A percentile compares a stretch with the other conserved stretches of the same genome.
phyloP scores from a whole-genome alignment of 2,888 invertebrate species.

The Hermodice carunculata region DNA sequence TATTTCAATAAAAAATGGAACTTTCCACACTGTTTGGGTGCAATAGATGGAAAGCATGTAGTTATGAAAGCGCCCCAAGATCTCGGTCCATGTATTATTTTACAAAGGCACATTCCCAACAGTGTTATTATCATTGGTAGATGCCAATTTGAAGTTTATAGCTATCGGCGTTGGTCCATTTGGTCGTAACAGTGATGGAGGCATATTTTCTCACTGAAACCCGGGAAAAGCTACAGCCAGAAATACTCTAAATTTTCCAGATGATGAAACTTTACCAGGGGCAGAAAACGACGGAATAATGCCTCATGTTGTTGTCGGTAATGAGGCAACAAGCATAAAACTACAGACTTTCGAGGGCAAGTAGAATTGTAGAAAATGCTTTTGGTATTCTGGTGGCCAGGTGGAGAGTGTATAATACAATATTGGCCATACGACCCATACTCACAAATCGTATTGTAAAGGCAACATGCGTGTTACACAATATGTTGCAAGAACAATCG shows the following conservation, averaged over 20 bases:
- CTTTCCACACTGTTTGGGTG: conserved; percentile 59
- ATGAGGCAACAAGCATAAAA: conserved; percentile 27
- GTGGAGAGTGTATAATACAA: conserved; percentile 15
- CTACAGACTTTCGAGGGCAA: conserved; percentile 22
- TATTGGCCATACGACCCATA: neutral
- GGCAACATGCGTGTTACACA: conserved; percentile 10
- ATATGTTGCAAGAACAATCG: conserved; percentile 1
- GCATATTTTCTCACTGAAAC: conserved; percentile 8
- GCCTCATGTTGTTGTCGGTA: conserved; percentile 3
- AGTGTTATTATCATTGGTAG: conserved; percentile 4
- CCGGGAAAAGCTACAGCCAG: neutral
- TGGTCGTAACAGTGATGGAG: conserved; percentile 15
- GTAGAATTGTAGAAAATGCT: conserved; percentile 18
- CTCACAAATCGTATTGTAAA: neutral
- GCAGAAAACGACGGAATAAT: conserved; percentile 1
- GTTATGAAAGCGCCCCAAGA: conserved; percentile 45
- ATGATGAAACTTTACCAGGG: neutral
- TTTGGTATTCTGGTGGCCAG: conserved; percentile 19
- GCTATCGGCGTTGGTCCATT: conserved; percentile 9
- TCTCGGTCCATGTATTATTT: conserved; percentile 50
- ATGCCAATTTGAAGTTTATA: conserved; percentile 6
- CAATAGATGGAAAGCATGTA: conserved; percentile 61
- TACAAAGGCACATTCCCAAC: conserved; percentile 52
- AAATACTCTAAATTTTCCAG: neutral
- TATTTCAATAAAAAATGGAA: conserved; percentile 47